Conservation (phyloP, 2,888 invertebrate genomes). For the Parapristionchus giblindavisi region DNA sequence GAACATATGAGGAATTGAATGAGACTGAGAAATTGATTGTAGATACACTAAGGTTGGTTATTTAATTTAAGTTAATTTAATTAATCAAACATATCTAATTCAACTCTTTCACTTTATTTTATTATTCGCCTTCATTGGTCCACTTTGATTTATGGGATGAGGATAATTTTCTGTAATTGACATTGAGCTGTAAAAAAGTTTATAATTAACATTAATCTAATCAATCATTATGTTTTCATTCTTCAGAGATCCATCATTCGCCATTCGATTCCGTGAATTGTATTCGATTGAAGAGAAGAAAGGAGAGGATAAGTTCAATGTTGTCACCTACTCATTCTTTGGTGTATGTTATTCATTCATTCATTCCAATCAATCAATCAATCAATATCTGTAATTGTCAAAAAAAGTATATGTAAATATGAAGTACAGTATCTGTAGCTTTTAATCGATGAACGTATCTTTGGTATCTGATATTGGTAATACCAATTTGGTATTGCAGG, state of each 20-base stretch:
- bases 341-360: slow-evolving; percentile 74
- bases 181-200: too few species aligned
- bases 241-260: slow-evolving; percentile 30
- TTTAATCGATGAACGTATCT: too few species aligned
- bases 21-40: slow-evolving; percentile 56
- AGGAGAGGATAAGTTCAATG: slow-evolving; percentile 83
- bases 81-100: too few species aligned
- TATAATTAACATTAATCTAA: too few species aligned
- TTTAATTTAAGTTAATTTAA: too few species aligned
- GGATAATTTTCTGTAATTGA: too few species aligned
- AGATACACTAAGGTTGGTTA: slow-evolving; percentile 50
- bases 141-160: too few species aligned
- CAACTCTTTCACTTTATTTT: not conserved
- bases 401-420: not conserved
- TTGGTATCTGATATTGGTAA: too few species aligned
- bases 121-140: not conserved
- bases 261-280: slow-evolving; percentile 44
- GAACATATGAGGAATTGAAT: slow-evolving; percentile 47
- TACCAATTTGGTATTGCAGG: too few species aligned
- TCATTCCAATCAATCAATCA: not conserved
- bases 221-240: slow-evolving; percentile 1
- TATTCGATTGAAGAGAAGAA: slow-evolving; percentile 78
- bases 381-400: too few species aligned
- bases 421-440: too few species aligned
- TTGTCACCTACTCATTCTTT: slow-evolving; percentile 79